A percentile compares a stretch with the other conserved stretches of the same genome.
phyloP scores from a whole-genome alignment of 2,888 invertebrate genomes.

The Callosobruchus maculatus region DNA sequence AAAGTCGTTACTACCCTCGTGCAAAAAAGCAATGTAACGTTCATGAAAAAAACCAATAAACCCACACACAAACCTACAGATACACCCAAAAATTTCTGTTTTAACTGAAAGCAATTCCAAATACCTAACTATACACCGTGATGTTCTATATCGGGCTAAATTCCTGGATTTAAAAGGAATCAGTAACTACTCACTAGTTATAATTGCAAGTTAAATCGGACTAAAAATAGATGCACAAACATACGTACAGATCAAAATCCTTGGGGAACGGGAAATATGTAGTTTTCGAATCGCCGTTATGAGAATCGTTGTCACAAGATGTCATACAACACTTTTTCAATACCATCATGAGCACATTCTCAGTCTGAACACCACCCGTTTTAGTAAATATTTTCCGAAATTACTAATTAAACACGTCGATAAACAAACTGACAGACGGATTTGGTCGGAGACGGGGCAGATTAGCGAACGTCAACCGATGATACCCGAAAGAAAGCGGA shows the following conservation, averaged over 20 bases:
- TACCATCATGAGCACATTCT: constrained; percentile 1
- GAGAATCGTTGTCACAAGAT: constrained; percentile 1
- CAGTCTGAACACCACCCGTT: constrained; percentile 1
- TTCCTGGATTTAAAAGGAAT: not conserved
- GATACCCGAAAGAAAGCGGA: not conserved
- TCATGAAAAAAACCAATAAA: not conserved
- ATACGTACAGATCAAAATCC: constrained; percentile 18
- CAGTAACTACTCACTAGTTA: not conserved
- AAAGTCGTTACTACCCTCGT: not conserved
- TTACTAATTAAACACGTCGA: constrained; percentile 11
- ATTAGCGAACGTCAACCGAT: too few relatives aligned
- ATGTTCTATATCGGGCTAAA: too few relatives aligned
- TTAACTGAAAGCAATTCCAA: not conserved
- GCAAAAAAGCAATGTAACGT: not conserved
- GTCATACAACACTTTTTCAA: constrained; percentile 8
- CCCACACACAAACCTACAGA: not conserved
- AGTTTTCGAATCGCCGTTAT: not conserved
- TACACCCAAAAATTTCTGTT: not conserved
- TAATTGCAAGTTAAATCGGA: not conserved
- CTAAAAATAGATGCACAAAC: constrained; percentile 6
- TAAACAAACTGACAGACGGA: constrained; percentile 16
- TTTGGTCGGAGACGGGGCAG: not conserved
- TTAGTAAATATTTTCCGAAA: not conserved
- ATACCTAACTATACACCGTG: too few relatives aligned
- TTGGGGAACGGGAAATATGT: constrained; percentile 4